phyloP scores from a whole-genome alignment of 2,888 invertebrate species.

The Mesodorylaimus sp. region DNA sequence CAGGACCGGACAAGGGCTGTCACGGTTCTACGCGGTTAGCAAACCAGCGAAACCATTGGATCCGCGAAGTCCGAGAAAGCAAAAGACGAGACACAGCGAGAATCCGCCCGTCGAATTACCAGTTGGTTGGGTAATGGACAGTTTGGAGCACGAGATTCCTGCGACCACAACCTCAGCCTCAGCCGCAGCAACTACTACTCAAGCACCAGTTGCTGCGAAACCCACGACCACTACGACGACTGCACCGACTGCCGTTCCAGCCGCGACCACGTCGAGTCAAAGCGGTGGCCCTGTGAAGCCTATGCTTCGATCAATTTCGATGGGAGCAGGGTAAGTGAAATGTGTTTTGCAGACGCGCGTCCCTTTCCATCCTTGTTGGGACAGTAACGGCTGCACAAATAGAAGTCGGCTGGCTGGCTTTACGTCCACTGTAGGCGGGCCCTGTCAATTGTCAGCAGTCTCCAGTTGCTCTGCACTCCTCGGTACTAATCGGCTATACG shows the following conservation, averaged over 20 bases:
- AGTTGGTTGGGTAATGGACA: slow-evolving; percentile 86
- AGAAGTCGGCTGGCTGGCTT: no score
- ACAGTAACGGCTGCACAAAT: no score
- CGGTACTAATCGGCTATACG: no score
- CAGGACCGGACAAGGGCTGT: slow-evolving; percentile 27
- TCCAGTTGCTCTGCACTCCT: no score
- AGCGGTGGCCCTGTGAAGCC: not conserved
- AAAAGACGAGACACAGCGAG: slow-evolving; percentile 56
- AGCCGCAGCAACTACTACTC: slow-evolving; percentile 12
- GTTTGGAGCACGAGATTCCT: slow-evolving; percentile 10
- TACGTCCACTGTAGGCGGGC: no score
- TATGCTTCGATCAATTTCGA: no score
- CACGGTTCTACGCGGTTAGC: slow-evolving; percentile 81
- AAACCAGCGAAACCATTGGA: slow-evolving; percentile 45
- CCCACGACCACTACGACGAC: slow-evolving; percentile 14
- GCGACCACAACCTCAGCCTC: slow-evolving; percentile 7
- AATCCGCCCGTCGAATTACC: slow-evolving; percentile 81
- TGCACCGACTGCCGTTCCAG: slow-evolving; percentile 15
- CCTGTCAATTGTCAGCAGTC: no score
- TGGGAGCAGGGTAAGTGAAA: no score
- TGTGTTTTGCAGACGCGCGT: no score
- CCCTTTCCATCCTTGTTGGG: no score
- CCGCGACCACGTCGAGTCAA: slow-evolving; percentile 7
- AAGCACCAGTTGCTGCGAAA: slow-evolving; percentile 15
- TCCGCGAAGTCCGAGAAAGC: slow-evolving; percentile 51